Evolutionary conservation across 1,140 invertebrate genomes (phyloP).

Genomic region (Telenomus remus): DNA sequence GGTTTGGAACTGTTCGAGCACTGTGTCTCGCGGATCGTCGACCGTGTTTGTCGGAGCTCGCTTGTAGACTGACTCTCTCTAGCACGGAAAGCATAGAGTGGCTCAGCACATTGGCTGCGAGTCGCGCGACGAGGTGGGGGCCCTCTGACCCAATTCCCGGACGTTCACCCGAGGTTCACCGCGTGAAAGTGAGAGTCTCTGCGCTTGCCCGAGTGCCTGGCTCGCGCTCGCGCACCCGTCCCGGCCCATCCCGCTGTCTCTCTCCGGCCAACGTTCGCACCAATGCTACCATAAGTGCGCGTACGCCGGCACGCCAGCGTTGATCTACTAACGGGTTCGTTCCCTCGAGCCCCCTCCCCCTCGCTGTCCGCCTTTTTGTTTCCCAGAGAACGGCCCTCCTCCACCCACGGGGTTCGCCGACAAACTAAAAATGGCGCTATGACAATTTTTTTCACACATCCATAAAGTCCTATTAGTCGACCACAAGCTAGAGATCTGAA

Average conservation of each 20-base stretch:
- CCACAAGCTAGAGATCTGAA: too few species aligned
- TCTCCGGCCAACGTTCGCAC: constrained; percentile 41
- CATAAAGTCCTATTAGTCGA: too few species aligned
- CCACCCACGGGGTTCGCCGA: constrained; percentile 19
- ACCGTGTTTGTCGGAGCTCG: constrained; percentile 73
- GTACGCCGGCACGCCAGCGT: constrained; percentile 48
- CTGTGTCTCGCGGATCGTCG: constrained; percentile 22
- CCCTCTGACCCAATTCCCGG: constrained; percentile 76
- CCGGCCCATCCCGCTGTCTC: constrained; percentile 41
- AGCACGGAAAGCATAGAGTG: constrained; percentile 69
- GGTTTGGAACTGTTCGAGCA: too few species aligned
- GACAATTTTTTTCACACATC: not conserved
- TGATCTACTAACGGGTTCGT: constrained; percentile 73
- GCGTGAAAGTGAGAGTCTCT: constrained; percentile 77
- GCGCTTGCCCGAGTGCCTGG: constrained; percentile 55
- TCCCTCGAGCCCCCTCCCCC: constrained; percentile 44
- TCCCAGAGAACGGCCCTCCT: constrained; percentile 16
- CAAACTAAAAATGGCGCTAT: not conserved
- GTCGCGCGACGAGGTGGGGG: constrained; percentile 71
- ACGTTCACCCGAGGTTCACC: constrained; percentile 76
- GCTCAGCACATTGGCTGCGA: constrained; percentile 72
- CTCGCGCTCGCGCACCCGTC: constrained; percentile 54
- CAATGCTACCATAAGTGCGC: constrained; percentile 59
- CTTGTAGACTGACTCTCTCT: constrained; percentile 72
- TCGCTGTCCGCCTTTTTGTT: constrained; percentile 49